Conservation (phyloP, 2,113 vertebrate genomes). For the Petroica traversi region DNA sequence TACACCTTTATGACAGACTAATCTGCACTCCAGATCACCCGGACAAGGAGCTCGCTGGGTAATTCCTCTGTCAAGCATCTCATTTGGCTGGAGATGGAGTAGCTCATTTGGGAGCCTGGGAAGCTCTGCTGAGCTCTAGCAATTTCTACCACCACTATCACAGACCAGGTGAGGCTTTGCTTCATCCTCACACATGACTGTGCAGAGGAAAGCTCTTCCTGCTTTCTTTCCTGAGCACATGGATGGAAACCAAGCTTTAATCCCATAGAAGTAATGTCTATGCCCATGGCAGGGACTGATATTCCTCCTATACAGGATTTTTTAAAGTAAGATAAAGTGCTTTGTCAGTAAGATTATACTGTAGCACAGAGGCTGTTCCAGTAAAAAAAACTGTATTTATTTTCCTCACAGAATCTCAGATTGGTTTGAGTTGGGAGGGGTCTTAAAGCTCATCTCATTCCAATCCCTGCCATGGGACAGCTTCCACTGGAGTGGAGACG, state of each 20-base stretch:
- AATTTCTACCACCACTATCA: neutral
- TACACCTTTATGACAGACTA: neutral
- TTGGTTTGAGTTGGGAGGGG: neutral
- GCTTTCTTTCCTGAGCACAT: rapidly evolving
- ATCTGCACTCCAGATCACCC: neutral
- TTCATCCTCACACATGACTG: neutral
- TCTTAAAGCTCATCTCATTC: neutral
- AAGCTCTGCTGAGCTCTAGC: neutral
- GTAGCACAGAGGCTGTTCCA: neutral
- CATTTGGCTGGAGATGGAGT: neutral
- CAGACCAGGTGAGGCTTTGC: neutral
- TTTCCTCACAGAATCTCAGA: neutral
- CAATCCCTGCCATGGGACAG: neutral
- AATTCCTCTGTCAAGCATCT: neutral
- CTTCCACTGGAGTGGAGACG: neutral
- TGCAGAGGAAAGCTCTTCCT: neutral
- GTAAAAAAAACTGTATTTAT: neutral
- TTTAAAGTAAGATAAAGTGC: neutral
- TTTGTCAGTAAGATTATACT: neutral
- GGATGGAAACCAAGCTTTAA: neutral
- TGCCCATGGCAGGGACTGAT: neutral
- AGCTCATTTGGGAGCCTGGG: neutral
- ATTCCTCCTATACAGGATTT: neutral
- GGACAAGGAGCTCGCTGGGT: neutral
- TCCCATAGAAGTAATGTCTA: neutral